Evolutionary conservation across 2,797 vertebrate genomes (phyloP).

Genomic region (Silurus lanzhouensis): DNA sequence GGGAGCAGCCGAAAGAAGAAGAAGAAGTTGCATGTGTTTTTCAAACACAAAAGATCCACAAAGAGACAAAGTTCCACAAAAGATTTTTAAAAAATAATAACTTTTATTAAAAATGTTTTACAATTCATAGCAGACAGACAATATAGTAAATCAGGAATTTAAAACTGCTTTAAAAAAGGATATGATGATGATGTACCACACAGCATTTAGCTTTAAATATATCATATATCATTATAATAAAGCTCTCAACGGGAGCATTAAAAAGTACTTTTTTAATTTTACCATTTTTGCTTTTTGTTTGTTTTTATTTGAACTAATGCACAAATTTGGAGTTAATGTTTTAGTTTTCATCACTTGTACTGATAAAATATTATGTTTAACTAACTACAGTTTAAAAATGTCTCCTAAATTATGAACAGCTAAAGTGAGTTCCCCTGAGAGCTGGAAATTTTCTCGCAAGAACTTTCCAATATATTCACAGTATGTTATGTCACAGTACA

Average conservation of each 20-base stretch:
- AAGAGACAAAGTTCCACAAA: background rate
- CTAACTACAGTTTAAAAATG: conserved; percentile 78
- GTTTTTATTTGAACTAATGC: background rate
- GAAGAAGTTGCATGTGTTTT: background rate
- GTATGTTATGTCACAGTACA: conserved; percentile 88
- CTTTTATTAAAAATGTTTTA: background rate
- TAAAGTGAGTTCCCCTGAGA: conserved; percentile 81
- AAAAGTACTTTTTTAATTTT: background rate
- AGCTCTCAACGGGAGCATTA: background rate
- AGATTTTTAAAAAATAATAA: background rate
- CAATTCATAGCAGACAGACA: background rate
- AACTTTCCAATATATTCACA: conserved; percentile 84
- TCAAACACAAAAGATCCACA: background rate
- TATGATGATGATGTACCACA: background rate
- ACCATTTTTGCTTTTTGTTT: background rate
- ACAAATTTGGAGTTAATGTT: background rate
- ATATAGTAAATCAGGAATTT: background rate
- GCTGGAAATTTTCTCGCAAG: conserved; percentile 80
- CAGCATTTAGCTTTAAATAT: background rate
- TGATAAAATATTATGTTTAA: background rate
- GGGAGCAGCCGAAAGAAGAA: too few relatives aligned
- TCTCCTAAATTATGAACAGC: conserved; percentile 77
- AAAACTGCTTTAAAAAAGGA: background rate
- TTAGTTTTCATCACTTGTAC: background rate
- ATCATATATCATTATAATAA: background rate